Evolutionary conservation across 2,888 invertebrate species (phyloP).

Genomic region (Andrena camellia): DNA sequence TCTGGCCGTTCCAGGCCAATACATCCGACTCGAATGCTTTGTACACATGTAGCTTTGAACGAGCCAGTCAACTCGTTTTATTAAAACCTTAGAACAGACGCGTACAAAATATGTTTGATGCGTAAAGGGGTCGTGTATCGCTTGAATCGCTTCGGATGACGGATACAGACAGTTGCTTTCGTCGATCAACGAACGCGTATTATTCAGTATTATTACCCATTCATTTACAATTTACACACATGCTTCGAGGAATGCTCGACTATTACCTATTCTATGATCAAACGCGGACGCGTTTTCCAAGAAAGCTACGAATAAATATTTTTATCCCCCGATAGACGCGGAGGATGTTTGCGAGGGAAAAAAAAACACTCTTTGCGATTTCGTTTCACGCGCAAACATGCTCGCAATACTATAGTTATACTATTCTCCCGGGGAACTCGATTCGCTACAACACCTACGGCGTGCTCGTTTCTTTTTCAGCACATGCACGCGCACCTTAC

Average conservation of each 20-base stretch:
- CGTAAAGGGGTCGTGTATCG: not conserved
- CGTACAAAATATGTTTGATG: conserved; percentile 10
- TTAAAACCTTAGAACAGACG: conserved; percentile 5
- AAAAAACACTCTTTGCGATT: not conserved
- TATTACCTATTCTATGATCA: not conserved
- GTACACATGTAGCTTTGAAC: no score
- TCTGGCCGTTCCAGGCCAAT: no score
- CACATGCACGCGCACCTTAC: not conserved
- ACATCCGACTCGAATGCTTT: no score
- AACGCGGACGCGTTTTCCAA: not conserved
- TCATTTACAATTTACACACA: no score
- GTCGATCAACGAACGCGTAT: no score
- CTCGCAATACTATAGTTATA: conserved; percentile 32
- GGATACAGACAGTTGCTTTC: not conserved
- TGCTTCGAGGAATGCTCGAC: not conserved
- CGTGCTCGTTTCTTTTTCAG: not conserved
- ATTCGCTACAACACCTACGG: conserved; percentile 30
- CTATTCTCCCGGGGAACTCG: conserved; percentile 60
- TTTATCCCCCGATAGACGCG: not conserved
- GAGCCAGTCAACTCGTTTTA: conserved; percentile 13
- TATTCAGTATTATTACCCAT: no score
- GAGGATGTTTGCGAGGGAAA: not conserved
- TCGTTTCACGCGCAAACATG: not conserved
- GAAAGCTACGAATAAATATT: conserved; percentile 36
- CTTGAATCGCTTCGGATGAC: not conserved